These are phyloP conservation scores for Pygocentrus nattereri DNA, from an alignment of 2,797 vertebrate species.

Conservation along the genomic window DNA sequence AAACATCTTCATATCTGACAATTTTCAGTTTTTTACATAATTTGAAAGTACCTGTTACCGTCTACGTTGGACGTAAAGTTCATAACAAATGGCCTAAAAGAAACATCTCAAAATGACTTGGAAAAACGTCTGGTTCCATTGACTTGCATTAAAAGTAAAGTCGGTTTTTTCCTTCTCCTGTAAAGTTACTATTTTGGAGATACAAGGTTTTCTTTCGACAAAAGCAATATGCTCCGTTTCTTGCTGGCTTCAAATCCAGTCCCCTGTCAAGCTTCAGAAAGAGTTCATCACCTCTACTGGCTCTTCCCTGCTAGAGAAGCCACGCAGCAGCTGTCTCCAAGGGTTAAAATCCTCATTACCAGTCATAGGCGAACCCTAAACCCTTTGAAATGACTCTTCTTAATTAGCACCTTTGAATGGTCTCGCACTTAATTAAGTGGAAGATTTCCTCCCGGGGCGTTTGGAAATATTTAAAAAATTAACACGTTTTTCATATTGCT, in stretches of 20 bases:
- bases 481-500: constrained; percentile 75
- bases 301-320: constrained; percentile 4
- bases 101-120: too few relatives aligned
- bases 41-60: too few relatives aligned
- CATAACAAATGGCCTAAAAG: too few relatives aligned
- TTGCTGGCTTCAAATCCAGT: not conserved
- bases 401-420: constrained; percentile 79
- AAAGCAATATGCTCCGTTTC: too few relatives aligned
- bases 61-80: too few relatives aligned
- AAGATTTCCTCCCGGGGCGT: constrained; percentile 74
- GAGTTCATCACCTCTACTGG: not conserved
- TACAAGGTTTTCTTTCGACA: too few relatives aligned
- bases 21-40: too few relatives aligned
- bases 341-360: constrained; percentile 80
- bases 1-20: too few relatives aligned
- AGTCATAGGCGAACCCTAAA: constrained; percentile 70
- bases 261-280: not conserved
- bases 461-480: constrained; percentile 80
- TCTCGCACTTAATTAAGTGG: constrained; percentile 78
- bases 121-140: too few relatives aligned
- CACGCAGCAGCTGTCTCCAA: constrained; percentile 64
- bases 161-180: too few relatives aligned
- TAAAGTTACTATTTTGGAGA: too few relatives aligned
- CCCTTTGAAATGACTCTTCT: constrained; percentile 76
- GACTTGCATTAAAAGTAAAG: too few relatives aligned